Base-by-base conservation (phyloP, 1,140 invertebrate genomes). In the Musca domestica region DNA sequence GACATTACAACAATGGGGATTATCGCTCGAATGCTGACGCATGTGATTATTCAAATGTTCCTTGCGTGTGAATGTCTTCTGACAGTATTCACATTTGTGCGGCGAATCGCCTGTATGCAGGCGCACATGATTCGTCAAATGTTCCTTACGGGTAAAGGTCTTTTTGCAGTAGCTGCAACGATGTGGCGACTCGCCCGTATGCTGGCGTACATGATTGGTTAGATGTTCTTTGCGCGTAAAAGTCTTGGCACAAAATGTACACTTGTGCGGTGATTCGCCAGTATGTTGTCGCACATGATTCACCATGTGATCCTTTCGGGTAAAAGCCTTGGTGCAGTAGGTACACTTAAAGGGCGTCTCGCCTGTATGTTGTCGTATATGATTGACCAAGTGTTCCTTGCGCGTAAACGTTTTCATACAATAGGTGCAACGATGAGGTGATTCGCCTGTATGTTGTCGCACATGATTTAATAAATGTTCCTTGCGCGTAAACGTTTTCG, bases 261-360 rank as follows among this genome's bases (percentile, higher is more conserved):
- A 94, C 78, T 90, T 88, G 76, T 90, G 89, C 48, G 88, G 89
- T 41, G 88, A 88, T 78, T 95, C 93, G 64, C 92, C 91, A 56
- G 95, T 98, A 83, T 99, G 96, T 83, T 92, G 91, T 74, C 91
- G 83, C 67, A 91, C 84, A 82, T 93, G 92, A 79, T 91, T 88
- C 71, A 83, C 81, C 76, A 89, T 84, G 75, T 89, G 87, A 81
- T 88, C 91, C 86, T 94, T 94, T 75, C 92, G 86, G 47, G 92
- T 91, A 83, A 95, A 95, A 64, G 91, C 91, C 82, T 95, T 94
- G 52, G 89, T 88, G 83, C 94, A 96, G 76, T 89, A 91, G 74
- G 89, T 89, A 83, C 94, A 96, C 82, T 91, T 90, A 82, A 92
- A 91, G 61, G 91, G 91, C 69, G 90, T 90, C 83, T 96, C 95